Percentiles rank a stretch among this genome's conserved stretches.
phyloP scores from a whole-genome alignment of 2,888 invertebrate species.

The Lasioglossum malachurum region DNA sequence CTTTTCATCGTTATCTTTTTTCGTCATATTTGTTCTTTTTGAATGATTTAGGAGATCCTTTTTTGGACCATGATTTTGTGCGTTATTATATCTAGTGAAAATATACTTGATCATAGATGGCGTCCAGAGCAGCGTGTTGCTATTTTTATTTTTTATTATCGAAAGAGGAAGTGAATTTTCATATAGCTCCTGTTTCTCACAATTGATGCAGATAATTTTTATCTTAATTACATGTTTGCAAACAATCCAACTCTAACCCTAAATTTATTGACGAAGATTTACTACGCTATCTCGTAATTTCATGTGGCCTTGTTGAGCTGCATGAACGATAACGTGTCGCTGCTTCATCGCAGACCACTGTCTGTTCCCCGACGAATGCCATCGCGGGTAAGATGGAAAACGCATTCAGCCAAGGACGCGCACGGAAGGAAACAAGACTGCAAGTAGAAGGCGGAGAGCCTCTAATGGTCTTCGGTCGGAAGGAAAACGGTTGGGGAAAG shows the following conservation, averaged over 20 bases:
- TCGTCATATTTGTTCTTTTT: not conserved
- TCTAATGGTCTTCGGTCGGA: constrained; percentile 14
- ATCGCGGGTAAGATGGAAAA: not conserved
- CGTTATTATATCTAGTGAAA: not conserved
- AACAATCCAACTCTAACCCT: not conserved
- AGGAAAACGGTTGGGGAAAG: constrained; percentile 20
- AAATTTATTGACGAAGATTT: not conserved
- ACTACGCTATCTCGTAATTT: not conserved
- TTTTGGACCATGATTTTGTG: not conserved
- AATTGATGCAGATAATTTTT: not conserved
- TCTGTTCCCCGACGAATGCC: not conserved
- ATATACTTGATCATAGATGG: not conserved
- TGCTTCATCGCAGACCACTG: not conserved
- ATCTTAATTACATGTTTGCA: not conserved
- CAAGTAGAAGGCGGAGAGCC: not conserved
- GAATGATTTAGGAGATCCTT: not conserved
- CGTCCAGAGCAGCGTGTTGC: too few relatives aligned
- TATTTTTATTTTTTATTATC: too few relatives aligned
- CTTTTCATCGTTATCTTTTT: not conserved
- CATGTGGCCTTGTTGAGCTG: not conserved
- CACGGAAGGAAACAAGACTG: constrained; percentile 21
- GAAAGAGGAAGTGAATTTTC: not conserved
- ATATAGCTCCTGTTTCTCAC: not conserved
- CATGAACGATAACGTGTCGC: not conserved
- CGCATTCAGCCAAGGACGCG: constrained; percentile 12